Base-by-base conservation (phyloP, 1,140 invertebrate genomes). In the Temnothorax nylanderi region DNA sequence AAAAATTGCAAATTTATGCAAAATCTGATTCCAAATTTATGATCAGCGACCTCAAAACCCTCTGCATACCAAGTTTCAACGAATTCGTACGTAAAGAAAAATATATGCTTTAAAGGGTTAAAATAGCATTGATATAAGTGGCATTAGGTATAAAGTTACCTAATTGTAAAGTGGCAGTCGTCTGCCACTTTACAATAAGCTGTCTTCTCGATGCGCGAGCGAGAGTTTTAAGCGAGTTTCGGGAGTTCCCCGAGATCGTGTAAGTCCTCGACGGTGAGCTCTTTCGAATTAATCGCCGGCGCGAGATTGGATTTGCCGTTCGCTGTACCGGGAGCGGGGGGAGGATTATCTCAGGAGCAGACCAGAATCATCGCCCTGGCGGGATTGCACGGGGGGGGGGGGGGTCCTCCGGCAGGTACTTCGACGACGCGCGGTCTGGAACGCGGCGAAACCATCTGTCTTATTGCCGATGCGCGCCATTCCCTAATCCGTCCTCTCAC, bases 381-480 rank as follows among this genome's bases (percentile, higher is more conserved):
- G 47, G 77, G 41, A 80, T 78, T 86, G 60, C 44, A 82, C 54
- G 75, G 47, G 58, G 26, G 26, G 26, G 26, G 26, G 26, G 1
- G 26, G 26, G 26, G 26, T 26, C 26, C 74, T 58, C 58, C 60
- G 54, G 41, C 47, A 77, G 65, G 44, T 32, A 26, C 18, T 34
- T 21, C 18, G 44, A 37, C 13, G 56, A 41, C 67, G 74, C 51
- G 56, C 51, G 49, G 34, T 41, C 41, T n/a, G 37, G 60, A 18
- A 80, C 32, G 67, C 41, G 13, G 47, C 18, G 54, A 37, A 80
- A 44, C 76, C 58, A 88, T 90, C 77, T 69, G 89, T 90, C 89
- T 90, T 90, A 90, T 90, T 88, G 81, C 76, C 88, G n/a, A 80
- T 88, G 72, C 65, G 10, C 37, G 26, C 37, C 37, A 18, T 26